Base-by-base conservation (phyloP, 1,140 invertebrate genomes). In the Andrena cerasifolii region DNA sequence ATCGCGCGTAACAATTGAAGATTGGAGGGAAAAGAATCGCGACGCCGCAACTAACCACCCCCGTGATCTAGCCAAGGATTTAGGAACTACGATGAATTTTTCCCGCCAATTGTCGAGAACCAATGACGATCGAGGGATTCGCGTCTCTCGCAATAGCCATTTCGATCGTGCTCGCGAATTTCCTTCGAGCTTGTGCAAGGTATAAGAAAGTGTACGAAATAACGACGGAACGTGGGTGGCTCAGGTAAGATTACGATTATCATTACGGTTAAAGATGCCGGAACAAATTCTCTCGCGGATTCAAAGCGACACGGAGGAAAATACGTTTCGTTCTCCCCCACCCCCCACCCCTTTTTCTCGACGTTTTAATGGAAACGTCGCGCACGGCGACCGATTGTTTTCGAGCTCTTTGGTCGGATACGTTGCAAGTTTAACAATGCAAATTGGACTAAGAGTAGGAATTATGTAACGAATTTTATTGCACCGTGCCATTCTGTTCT, bases 71-170 rank as follows among this genome's bases (percentile, higher is more conserved):
- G 59, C 31, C 21, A 12, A 40, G 28, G 10, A 53, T 16, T 26
- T 65, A 45, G 62, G 72, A 67, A 75, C 72, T 75, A 75, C 28
- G 1, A 67, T 54, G 51, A 75, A 18, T 54, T 67, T 75, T 67
- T 47, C 28, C 36, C 36, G n/a, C n/a, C n/a, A n/a, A n/a, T n/a
- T n/a, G n/a, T n/a, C n/a, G n/a, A n/a, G n/a, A n/a, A n/a, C n/a
- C n/a, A n/a, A n/a, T n/a, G n/a, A n/a, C 43, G 16, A 62, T 43
- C 31, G 12, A 56, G 31, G 43, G 47, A 26, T 28, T 74, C 24
- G 33, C 40, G 58, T 77, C 45, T 70, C 53, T 67, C 79, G 72
- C 72, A 76, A 82, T 59, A 45, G 71, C 61, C 71, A 47, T 31
- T 61, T 77, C 36, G 16, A 71, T 47, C 16, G 28, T 49, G 47